Conservation (phyloP, 2,113 vertebrate genomes). For the Arenaria interpres region DNA sequence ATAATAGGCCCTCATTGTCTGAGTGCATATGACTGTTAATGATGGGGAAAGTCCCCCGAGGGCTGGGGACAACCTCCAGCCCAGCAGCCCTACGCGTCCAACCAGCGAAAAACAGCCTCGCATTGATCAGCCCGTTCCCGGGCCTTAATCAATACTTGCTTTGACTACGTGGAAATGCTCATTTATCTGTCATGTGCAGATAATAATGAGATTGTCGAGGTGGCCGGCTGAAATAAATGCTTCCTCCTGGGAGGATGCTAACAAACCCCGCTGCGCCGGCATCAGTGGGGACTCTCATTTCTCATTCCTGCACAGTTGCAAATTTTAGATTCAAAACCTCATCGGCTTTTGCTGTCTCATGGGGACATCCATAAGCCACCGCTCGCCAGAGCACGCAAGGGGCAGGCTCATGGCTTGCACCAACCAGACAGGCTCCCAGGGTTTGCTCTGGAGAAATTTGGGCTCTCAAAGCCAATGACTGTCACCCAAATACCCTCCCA, state of each 20-base stretch:
- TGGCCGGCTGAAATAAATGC: background rate
- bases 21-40: background rate
- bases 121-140: background rate
- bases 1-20: background rate
- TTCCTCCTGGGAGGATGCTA: background rate
- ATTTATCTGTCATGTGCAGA: background rate
- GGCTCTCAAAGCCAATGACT: rapidly evolving
- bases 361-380: background rate
- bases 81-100: background rate
- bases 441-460: background rate
- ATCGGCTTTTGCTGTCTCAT: background rate
- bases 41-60: background rate
- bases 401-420: background rate
- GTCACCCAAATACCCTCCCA: background rate
- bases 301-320: background rate
- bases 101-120: background rate
- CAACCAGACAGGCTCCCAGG: background rate
- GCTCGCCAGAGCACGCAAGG: background rate
- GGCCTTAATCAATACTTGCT: slow-evolving; percentile 2
- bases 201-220: background rate
- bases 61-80: background rate
- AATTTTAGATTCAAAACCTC: background rate
- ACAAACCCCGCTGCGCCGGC: rapidly evolving
- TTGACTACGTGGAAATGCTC: background rate
- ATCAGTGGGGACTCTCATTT: background rate